These are phyloP conservation scores for Callithrix jacchus DNA, from an alignment of 2,113 vertebrate species.

Conservation along the genomic window DNA sequence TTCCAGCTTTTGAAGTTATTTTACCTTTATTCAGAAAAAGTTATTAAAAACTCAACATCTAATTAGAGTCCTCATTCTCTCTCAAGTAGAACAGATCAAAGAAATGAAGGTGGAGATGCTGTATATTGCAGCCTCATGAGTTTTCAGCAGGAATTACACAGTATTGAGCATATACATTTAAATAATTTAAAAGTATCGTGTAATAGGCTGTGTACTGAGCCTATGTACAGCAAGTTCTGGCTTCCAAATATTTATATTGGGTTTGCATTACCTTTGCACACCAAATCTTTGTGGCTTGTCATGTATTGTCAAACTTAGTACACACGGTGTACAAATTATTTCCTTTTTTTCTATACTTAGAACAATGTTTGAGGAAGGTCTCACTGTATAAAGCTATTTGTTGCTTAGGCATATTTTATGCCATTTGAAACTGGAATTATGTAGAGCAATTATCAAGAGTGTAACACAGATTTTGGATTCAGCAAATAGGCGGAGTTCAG, in stretches of 20 bases:
- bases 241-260: conserved; percentile 41
- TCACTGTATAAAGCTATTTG: background rate
- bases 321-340: background rate
- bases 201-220: background rate
- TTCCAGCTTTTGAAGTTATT: conserved; percentile 62
- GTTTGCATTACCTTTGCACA: conserved; percentile 34
- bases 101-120: background rate
- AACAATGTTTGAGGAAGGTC: conserved; percentile 49
- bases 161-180: conserved; percentile 41
- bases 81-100: conserved; percentile 59
- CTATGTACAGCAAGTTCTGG: background rate
- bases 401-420: conserved; percentile 63
- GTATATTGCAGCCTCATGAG: background rate
- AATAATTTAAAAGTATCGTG: conserved; percentile 24
- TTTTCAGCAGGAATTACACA: conserved; percentile 53
- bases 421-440: conserved; percentile 61
- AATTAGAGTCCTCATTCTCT: conserved; percentile 57
- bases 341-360: background rate
- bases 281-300: conserved; percentile 22
- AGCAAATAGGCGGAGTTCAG: conserved; percentile 68
- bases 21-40: conserved; percentile 64
- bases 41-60: conserved; percentile 56
- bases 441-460: conserved; percentile 64
- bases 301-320: background rate
- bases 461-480: conserved; percentile 68